Evolutionary conservation across 1,140 invertebrate genomes (phyloP), one percentile per base, ranked within the genome.

Genomic region (Papilio machaon): DNA sequence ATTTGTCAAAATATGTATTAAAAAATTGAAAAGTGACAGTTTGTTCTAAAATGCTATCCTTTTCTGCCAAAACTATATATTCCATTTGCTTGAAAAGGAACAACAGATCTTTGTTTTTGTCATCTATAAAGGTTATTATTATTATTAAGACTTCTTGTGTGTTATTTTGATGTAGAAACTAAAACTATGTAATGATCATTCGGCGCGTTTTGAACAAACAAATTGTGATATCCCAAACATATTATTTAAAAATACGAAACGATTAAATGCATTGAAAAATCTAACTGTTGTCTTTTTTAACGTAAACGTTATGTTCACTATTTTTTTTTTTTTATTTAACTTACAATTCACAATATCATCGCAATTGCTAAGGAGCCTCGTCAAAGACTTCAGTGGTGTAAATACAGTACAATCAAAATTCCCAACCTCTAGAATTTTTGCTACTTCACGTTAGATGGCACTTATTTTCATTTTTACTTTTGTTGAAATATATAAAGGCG

Each of bases 221-320:
- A 87, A 87, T 87, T 89, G 88, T 89, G 88, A 89, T 89, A 89
- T 89, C 74, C 83, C 84, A 87, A 88, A 88, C 88, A 89, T 89
- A 89, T 89, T 89, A 88, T 88, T 88, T 89, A 88, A 86, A 6
- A 84, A 89, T 89, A 87, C 81, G 73, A 83, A 84, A 83, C 82
- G 84, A 84, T 87, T 86, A 89, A 89, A 78, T 85, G 83, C 81
- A 84, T 83, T 85, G 60, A 82, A 81, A 78, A 78, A 78, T 78
- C 15, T 38, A 43, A 35, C 8, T 54, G 23, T 0, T 43, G 38
- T 74, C 4, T 47, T 38, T 19, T 74, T 74, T 58, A 9, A 58
- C 8, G 8, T 2, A 58, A 49, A 10, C 47, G 0, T 11, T 49
- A 0, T 11, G 6, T 60, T 58, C 2, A 52, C 10, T 6, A 52